Evolutionary conservation across 92 coral and sea anemone genomes (phyloP).

Genomic region (Palythoa grandis): DNA sequence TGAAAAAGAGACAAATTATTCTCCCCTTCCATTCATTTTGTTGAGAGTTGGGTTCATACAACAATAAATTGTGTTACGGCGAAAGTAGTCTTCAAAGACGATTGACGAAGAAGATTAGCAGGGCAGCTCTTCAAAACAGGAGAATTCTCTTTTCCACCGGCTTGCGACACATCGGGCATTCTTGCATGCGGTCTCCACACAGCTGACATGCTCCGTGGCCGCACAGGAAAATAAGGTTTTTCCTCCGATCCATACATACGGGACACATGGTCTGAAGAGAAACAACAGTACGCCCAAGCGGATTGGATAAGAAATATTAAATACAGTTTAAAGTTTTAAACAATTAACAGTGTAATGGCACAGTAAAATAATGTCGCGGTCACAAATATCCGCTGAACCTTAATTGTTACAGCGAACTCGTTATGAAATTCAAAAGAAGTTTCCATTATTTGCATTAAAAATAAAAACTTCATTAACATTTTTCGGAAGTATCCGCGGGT

Average conservation of each 20-base stretch:
- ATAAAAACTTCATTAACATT: no score
- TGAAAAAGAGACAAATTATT: no score
- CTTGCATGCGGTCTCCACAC: constrained; percentile 99
- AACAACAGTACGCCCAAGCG: not conserved
- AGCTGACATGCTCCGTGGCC: constrained; percentile 98
- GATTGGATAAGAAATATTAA: not conserved
- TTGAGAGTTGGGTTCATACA: not conserved
- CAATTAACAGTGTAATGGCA: not conserved
- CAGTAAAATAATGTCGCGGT: not conserved
- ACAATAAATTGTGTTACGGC: not conserved
- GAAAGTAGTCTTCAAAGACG: not conserved
- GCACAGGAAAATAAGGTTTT: constrained; percentile 95
- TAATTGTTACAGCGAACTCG: no score
- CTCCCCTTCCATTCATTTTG: not conserved
- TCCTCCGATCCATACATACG: constrained; percentile 96
- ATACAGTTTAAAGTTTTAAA: not conserved
- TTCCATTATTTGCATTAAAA: no score
- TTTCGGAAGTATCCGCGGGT: no score
- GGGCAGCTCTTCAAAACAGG: constrained; percentile 60
- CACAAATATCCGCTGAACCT: no score
- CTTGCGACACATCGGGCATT: constrained; percentile 97
- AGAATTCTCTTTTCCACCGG: constrained; percentile 93
- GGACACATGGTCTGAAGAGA: constrained; percentile 89
- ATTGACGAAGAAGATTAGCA: not conserved
- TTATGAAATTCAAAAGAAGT: no score